phyloP scores from a whole-genome alignment of 2,888 invertebrate species.

The Rhaphigaster nebulosa region DNA sequence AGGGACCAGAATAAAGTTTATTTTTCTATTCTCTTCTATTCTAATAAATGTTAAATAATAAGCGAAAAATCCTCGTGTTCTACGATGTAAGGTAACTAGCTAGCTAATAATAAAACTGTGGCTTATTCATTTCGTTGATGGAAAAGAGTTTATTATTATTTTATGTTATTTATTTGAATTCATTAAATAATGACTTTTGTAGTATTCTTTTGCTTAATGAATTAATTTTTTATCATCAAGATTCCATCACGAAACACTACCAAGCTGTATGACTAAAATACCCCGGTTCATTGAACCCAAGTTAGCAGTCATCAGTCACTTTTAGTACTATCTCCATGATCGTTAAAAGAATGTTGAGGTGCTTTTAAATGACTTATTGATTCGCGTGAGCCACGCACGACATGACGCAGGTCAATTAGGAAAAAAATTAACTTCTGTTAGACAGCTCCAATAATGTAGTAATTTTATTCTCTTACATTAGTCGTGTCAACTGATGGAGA shows the following conservation, averaged over 20 bases:
- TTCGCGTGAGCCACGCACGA: slow-evolving; percentile 27
- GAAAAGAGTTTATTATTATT: too few relatives aligned
- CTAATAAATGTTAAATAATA: too few relatives aligned
- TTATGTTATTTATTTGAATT: too few relatives aligned
- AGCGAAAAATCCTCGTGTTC: too few relatives aligned
- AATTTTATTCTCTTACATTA: not conserved
- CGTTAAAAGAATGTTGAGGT: slow-evolving; percentile 3
- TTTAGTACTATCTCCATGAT: slow-evolving; percentile 35
- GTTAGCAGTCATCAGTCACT: slow-evolving; percentile 29
- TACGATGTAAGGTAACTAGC: too few relatives aligned
- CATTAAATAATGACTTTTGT: not conserved
- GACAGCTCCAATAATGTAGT: slow-evolving; percentile 4
- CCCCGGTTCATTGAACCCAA: not conserved
- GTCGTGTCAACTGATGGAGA: not conserved
- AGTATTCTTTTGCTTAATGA: not conserved
- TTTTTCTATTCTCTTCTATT: too few relatives aligned
- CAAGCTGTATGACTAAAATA: not conserved
- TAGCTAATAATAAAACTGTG: too few relatives aligned
- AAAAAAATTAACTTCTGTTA: not conserved
- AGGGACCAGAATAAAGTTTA: too few relatives aligned
- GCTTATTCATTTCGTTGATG: too few relatives aligned
- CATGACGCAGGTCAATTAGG: slow-evolving; percentile 1
- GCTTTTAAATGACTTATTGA: slow-evolving; percentile 4
- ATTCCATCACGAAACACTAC: not conserved
- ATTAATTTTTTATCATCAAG: not conserved